Base-by-base conservation (phyloP, 2,888 invertebrate species). In the Orthosia gothica region DNA sequence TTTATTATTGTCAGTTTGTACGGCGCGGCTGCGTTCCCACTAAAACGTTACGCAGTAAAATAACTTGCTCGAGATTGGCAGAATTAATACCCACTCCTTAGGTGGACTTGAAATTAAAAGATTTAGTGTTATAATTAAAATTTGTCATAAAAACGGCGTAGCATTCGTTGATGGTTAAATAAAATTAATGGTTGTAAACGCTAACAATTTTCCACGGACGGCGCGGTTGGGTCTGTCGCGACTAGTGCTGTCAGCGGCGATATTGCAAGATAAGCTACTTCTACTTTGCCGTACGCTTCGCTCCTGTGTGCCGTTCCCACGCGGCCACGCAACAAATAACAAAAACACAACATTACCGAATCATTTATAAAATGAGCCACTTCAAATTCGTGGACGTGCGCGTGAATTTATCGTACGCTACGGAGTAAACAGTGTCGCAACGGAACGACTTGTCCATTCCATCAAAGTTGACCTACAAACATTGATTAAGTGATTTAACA, bases 191-290 rank as follows among this genome's bases (percentile, higher is more conserved):
- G 89, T 84, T 87, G 86, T 91, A 90, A 91, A 88, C 89, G 90
- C 89, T 90, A 92, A 90, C 91, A 91, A 93, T 92, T 92, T 92
- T 91, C 89, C 89, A 89, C 88, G 89, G 89, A 70, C 74, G 77
- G 83, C 88, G 83, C 87, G 89, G 77, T 82, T 88, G 83, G 87
- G 89, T 88, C 88, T 88, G 90, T 86, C 89, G 89, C 90, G 89
- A 89, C 88, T 89, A 85, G 91, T 87, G 90, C 89, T 91, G 93
- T 94, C 94, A 91, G 91, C 94, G 89, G 89, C 91, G 93, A 94
- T 94, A 93, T 94, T 93, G 94, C 95, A 93, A 94, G 95, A 95
- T 95, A 95, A 95, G 94, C 91, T 87, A 91, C 90, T 90, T 88
- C 91, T 87, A 91, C 90, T 90, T 88, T 89, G 89, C 81, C 81